Conservation (phyloP, 37 sponge, comb jelly and placozoan genomes). For the Petrosia ficiformis region DNA sequence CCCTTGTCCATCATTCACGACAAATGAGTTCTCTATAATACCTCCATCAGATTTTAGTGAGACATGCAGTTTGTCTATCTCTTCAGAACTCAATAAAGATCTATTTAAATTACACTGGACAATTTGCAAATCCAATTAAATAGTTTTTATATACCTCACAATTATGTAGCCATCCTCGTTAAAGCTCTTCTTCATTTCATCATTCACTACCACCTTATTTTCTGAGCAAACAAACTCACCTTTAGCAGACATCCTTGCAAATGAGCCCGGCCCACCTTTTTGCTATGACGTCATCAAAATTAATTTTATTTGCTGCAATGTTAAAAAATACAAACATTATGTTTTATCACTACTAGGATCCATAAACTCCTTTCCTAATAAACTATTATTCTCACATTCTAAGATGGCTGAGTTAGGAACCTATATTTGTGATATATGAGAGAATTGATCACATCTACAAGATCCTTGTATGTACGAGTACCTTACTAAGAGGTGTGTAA, state of each 20-base stretch:
- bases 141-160: constrained; percentile 30
- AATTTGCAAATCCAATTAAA: not conserved
- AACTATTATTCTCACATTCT: constrained; percentile 38
- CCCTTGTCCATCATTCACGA: constrained; percentile 59
- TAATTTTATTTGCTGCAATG: too few relatives aligned
- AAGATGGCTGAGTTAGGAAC: constrained; percentile 58
- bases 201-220: constrained; percentile 18
- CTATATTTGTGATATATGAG: too few relatives aligned
- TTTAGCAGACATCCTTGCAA: too few relatives aligned
- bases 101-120: constrained; percentile 5
- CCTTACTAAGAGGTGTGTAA: constrained; percentile 83
- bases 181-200: constrained; percentile 45
- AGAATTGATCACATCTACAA: too few relatives aligned
- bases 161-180: constrained; percentile 67
- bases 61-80: constrained; percentile 41
- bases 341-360: constrained; percentile 20
- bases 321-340: too few relatives aligned
- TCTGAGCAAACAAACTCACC: too few relatives aligned
- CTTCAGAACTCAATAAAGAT: constrained; percentile 56
- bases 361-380: constrained; percentile 66
- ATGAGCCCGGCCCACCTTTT: too few relatives aligned
- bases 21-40: constrained; percentile 47
- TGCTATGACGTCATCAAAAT: too few relatives aligned
- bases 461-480: too few relatives aligned
- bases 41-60: constrained; percentile 61